These are phyloP conservation scores for Hydropsyche tenuis DNA, from an alignment of 1,140 invertebrate species.

Conservation along the genomic window DNA sequence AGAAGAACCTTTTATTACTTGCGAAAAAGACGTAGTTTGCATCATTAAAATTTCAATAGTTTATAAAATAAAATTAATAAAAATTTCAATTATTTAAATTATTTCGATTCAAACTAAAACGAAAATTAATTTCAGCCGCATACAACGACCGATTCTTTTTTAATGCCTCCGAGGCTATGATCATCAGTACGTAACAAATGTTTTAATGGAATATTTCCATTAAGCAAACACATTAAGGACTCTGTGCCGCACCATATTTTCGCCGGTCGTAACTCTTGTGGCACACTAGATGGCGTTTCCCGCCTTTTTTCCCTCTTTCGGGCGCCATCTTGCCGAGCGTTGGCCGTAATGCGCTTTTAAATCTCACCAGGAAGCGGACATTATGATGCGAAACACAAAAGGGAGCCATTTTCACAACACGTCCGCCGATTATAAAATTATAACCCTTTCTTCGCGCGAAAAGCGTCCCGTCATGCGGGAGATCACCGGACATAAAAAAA, in stretches of 20 bases:
- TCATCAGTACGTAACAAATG: conserved; percentile 48
- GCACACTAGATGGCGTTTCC: background rate
- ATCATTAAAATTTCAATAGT: no score
- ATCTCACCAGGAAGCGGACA: background rate
- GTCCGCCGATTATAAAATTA: no score
- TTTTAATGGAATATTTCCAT: conserved; percentile 50
- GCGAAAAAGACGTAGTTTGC: background rate
- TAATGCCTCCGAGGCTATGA: conserved; percentile 2
- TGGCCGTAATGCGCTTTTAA: conserved; percentile 17
- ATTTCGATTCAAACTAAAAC: background rate
- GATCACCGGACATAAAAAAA: no score
- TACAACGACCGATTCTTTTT: background rate
- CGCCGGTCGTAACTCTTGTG: conserved; percentile 12
- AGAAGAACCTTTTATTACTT: background rate
- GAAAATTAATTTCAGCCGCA: no score
- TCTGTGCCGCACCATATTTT: conserved; percentile 25
- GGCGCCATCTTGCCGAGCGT: background rate
- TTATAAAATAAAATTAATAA: no score
- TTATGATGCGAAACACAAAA: background rate
- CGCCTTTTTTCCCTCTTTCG: conserved; percentile 4
- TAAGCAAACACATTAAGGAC: conserved; percentile 48
- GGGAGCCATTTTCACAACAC: background rate
- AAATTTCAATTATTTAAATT: no score
- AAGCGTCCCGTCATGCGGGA: no score
- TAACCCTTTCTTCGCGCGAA: no score